A percentile compares a stretch with the other conserved stretches of the same genome.
Evolutionary conservation across 23 tunicate species (phyloP).

Genomic region (Aplidium turbinatum): DNA sequence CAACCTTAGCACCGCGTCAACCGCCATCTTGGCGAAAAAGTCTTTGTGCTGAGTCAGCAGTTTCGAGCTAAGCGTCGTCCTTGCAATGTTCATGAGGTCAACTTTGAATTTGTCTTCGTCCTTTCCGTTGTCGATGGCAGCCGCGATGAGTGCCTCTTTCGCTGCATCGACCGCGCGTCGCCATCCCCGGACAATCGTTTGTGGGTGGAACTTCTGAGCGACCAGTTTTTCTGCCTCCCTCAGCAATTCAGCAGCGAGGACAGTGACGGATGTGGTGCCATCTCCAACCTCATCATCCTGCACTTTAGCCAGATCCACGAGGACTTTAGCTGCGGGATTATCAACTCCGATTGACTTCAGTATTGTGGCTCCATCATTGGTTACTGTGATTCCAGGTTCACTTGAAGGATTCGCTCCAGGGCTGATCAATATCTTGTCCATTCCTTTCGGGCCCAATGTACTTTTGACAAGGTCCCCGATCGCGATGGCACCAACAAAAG

Average conservation of each 20-base stretch:
- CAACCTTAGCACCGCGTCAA: conserved; percentile 86
- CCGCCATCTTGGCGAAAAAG: conserved; percentile 99
- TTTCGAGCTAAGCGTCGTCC: conserved; percentile 98
- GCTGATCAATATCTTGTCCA: conserved; percentile 97
- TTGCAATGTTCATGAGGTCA: conserved; percentile 93
- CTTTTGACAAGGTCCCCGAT: conserved; percentile 99
- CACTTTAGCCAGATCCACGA: conserved; percentile 74
- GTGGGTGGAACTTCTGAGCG: conserved; percentile 95
- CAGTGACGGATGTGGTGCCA: conserved; percentile 99
- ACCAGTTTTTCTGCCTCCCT: conserved; percentile 98
- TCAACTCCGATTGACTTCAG: conserved; percentile 91
- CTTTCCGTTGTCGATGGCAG: conserved; percentile 90
- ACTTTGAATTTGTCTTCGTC: conserved; percentile 83
- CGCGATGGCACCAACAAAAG: conserved; percentile 97
- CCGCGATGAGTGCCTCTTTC: conserved; percentile 60
- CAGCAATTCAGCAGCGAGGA: conserved; percentile 93
- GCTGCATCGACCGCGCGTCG: conserved; percentile 75
- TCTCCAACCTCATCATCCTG: conserved; percentile 99
- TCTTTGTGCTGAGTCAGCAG: conserved; percentile 99
- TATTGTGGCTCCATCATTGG: conserved; percentile 99
- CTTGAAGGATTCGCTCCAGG: conserved; percentile 33
- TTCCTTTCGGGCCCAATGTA: conserved; percentile 98
- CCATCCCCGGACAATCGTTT: conserved; percentile 97
- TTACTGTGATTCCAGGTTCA: conserved; percentile 90
- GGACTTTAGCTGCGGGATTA: conserved; percentile 97